Evolutionary conservation across 2,113 vertebrate genomes (phyloP).

Genomic region (Percopsis transmontana): DNA sequence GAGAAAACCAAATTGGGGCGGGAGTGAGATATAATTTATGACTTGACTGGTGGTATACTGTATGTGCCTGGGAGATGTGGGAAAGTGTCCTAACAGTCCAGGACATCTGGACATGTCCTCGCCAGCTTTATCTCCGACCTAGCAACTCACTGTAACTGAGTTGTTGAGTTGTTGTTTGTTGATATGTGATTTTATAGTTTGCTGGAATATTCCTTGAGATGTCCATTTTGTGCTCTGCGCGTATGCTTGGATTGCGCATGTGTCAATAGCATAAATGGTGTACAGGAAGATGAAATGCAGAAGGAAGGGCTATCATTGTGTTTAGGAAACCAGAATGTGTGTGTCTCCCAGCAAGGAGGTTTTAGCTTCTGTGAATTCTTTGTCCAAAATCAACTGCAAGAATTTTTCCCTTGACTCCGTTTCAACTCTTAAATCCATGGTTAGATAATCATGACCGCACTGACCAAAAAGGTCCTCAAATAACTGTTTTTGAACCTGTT

Average conservation of each 20-base stretch:
- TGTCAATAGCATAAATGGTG: not conserved
- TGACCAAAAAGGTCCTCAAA: conserved; percentile 14
- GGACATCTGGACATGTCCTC: conserved; percentile 40
- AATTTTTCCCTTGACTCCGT: conserved; percentile 54
- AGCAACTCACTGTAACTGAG: not conserved
- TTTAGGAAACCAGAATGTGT: not conserved
- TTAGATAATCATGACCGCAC: conserved; percentile 47
- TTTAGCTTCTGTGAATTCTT: conserved; percentile 47
- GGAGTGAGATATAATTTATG: conserved; percentile 41
- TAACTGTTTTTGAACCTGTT: conserved; percentile 34
- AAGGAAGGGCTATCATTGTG: not conserved
- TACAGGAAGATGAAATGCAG: not conserved
- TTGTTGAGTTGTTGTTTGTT: conserved; percentile 3
- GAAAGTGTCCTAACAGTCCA: conserved; percentile 36
- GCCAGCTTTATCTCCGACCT: conserved; percentile 16
- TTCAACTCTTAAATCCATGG: conserved; percentile 39
- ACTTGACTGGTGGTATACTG: conserved; percentile 41
- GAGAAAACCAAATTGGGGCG: conserved; percentile 25
- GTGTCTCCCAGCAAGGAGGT: not conserved
- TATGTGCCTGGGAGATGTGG: not conserved
- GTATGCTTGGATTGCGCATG: not conserved
- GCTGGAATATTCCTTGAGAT: not conserved
- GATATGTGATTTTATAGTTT: not conserved
- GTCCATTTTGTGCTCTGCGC: not conserved
- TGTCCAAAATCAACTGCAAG: conserved; percentile 47